These are phyloP conservation scores for Arizona elegans DNA, from an alignment of 2,113 vertebrate genomes.

Conservation along the genomic window DNA sequence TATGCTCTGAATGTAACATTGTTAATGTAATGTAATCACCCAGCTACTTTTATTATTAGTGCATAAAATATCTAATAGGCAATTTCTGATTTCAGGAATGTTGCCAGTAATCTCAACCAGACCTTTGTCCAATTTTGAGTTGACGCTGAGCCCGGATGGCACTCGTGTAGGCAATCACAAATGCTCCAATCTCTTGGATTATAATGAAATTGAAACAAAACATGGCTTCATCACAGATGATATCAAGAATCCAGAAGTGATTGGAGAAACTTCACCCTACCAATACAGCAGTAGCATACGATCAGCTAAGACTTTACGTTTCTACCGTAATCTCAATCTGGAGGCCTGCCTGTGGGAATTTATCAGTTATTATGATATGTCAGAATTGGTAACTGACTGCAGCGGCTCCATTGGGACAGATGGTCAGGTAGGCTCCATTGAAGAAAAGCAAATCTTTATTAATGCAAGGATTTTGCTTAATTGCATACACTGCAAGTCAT, in stretches of 20 bases:
- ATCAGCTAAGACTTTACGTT: conserved; percentile 71
- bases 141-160: conserved; percentile 79
- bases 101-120: conserved; percentile 79
- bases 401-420: conserved; percentile 75
- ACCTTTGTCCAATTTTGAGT: conserved; percentile 80
- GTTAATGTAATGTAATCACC: not conserved
- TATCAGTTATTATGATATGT: conserved; percentile 75
- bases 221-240: conserved; percentile 78
- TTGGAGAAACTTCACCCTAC: conserved; percentile 77
- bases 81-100: conserved; percentile 70
- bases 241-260: conserved; percentile 75
- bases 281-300: conserved; percentile 71
- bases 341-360: conserved; percentile 81
- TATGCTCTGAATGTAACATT: not conserved
- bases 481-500: not conserved
- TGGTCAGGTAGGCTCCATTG: conserved; percentile 67
- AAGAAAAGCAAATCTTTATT: not conserved
- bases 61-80: not conserved
- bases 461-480: not conserved
- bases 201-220: conserved; percentile 79
- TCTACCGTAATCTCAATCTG: conserved; percentile 79
- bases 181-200: conserved; percentile 83
- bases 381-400: conserved; percentile 74
- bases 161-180: conserved; percentile 80
- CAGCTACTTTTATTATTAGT: not conserved